Evolutionary conservation across 2,797 vertebrate genomes (phyloP), one percentile per base, ranked within the genome.

Genomic region (Sandelia bainsii): DNA sequence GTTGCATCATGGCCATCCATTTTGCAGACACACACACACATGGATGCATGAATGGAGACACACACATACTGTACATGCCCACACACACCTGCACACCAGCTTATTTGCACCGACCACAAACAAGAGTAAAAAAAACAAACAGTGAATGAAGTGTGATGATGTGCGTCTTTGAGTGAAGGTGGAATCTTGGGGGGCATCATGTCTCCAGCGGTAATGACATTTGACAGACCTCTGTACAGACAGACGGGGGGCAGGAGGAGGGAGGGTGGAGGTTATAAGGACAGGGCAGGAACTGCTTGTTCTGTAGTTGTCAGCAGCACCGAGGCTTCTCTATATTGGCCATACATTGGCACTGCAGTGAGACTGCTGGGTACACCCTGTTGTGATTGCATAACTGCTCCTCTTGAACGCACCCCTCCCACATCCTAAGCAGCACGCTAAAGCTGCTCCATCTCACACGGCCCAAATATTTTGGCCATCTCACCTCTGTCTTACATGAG

Each of bases 331-430:
- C 84, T 70, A 57, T 80, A 81, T 79, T 84, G 87, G 77, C 85
- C 82, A 81, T 89, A 77, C 86, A 87, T 66, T n/a, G 80, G 76
- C 45, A 74, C 84, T 91, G 91, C 94, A 90, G 91, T 92, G 78
- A 74, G 81, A 80, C 82, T 11, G 62, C 83, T 85, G 64, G 64
- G 71, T 70, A 86, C 89, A 85, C 88, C 81, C 81, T 85, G 88
- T 89, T 93, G 84, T 45, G 80, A 92, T 95, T 95, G 92, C 93
- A 94, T 94, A 95, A 95, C 93, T 62, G 57, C 82, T 60, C 46
- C 88, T 89, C 85, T 81, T 59, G 40, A 85, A 81, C 25, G 11
- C 83, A 85, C 89, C 91, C 91, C 92, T 89, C 93, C 92, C 90
- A 82, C 86, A 71, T 64, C 69, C 62, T 42, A 67, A 37, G 45